phyloP scores from a whole-genome alignment of 2,888 invertebrate species.

The Periphyllus acericola region DNA sequence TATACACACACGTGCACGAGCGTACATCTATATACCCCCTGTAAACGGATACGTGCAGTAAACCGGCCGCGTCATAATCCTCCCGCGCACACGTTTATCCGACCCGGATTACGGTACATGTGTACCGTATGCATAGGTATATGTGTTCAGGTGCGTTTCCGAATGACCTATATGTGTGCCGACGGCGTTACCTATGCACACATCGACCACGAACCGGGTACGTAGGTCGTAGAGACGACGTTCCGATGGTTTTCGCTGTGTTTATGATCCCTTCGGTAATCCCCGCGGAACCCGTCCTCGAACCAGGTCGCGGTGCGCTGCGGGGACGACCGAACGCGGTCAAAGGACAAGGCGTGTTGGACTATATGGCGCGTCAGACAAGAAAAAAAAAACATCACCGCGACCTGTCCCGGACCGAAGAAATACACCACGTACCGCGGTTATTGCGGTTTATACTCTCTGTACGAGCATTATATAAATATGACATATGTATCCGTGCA shows the following conservation, averaged over 20 bases:
- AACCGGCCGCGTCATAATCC: not conserved
- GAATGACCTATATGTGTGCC: not conserved
- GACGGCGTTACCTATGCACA: not conserved
- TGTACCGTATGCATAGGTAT: not conserved
- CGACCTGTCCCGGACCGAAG: not conserved
- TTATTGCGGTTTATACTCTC: not conserved
- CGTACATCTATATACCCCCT: not conserved
- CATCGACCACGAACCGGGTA: not conserved
- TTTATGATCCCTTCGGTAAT: not conserved
- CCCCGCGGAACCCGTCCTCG: not conserved
- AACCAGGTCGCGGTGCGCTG: not conserved
- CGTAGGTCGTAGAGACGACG: not conserved
- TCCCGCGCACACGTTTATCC: not conserved
- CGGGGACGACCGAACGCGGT: not conserved
- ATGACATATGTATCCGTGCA: too few species aligned
- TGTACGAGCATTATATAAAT: too few species aligned
- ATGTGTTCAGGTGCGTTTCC: not conserved
- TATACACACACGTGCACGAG: not conserved
- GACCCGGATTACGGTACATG: conserved; percentile 11
- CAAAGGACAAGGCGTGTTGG: not conserved
- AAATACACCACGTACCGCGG: too few species aligned
- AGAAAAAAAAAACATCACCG: not conserved
- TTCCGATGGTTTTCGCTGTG: too few species aligned
- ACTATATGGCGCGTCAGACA: not conserved
- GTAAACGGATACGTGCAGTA: not conserved